A percentile compares a stretch with the other conserved stretches of the same genome.
Conservation (phyloP, 1,140 invertebrate genomes). For the Pseudomyrmex flavicornis region DNA sequence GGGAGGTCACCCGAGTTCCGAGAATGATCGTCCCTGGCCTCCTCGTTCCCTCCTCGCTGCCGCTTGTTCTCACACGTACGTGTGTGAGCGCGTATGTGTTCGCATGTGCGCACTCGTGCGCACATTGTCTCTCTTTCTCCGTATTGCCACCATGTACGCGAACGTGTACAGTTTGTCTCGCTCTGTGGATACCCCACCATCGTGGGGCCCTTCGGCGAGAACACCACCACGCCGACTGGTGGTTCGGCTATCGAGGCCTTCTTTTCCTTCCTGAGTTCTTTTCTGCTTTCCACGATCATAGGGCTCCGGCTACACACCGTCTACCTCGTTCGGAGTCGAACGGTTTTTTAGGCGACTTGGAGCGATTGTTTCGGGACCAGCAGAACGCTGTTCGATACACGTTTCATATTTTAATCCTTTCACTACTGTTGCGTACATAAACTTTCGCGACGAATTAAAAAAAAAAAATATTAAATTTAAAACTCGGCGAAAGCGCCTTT, state of each 20-base stretch:
- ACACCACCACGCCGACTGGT: constrained; percentile 1
- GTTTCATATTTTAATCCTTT: background rate
- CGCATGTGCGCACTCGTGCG: too few relatives aligned
- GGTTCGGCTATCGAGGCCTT: constrained; percentile 32
- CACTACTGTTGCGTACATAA: background rate
- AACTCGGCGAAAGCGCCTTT: too few relatives aligned
- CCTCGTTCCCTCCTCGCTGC: constrained; percentile 33
- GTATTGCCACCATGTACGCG: background rate
- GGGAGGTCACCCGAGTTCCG: constrained; percentile 79
- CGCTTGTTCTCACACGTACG: background rate
- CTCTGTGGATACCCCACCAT: constrained; percentile 27
- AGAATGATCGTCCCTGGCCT: constrained; percentile 70
- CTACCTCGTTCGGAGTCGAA: constrained; percentile 16
- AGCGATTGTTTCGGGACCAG: constrained; percentile 31
- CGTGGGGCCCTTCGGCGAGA: constrained; percentile 34
- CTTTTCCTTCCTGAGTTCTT: constrained; percentile 64
- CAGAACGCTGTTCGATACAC: background rate
- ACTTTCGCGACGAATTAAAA: background rate
- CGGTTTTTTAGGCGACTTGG: constrained; percentile 40
- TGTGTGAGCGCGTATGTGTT: background rate
- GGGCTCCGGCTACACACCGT: constrained; percentile 19
- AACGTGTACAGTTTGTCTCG: constrained; percentile 10
- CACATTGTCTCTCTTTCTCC: constrained; percentile 30
- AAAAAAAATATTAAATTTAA: background rate
- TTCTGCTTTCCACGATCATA: constrained; percentile 67